phyloP scores from a whole-genome alignment of 2,113 vertebrate genomes.

The Cyanoliseus patagonus region DNA sequence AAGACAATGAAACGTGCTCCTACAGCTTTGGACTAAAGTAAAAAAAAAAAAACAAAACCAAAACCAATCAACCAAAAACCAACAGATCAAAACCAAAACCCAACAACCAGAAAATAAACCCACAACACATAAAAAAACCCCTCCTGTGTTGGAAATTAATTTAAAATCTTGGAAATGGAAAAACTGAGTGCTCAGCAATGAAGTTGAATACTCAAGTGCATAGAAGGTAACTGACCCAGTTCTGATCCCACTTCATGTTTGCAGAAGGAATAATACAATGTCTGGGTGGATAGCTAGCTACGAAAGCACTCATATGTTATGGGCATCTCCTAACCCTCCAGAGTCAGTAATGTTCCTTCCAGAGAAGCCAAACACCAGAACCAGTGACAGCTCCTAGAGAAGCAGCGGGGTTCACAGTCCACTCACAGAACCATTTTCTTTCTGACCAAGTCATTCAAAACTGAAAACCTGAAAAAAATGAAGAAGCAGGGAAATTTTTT shows the following conservation, averaged over 20 bases:
- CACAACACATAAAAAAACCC: neutral
- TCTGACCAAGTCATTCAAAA: neutral
- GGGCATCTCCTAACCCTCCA: neutral
- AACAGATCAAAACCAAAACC: neutral
- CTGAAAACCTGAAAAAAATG: neutral
- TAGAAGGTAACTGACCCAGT: neutral
- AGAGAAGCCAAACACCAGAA: neutral
- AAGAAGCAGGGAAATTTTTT: neutral
- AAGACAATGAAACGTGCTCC: neutral
- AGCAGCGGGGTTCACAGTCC: neutral
- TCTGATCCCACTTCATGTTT: neutral
- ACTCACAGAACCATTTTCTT: neutral
- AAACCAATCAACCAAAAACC: neutral
- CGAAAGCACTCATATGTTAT: accelerated
- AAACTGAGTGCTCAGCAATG: neutral
- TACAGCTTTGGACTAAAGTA: neutral
- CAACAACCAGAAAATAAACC: neutral
- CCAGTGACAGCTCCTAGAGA: neutral
- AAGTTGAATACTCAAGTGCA: neutral
- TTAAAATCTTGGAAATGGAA: neutral
- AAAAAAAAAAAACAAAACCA: neutral
- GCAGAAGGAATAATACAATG: neutral
- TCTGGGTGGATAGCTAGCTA: neutral
- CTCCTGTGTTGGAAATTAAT: neutral
- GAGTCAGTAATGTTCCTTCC: neutral